A percentile compares a stretch with the other conserved stretches of the same genome.
Conservation (phyloP, 2,888 invertebrate species). For the Cantharis rufa region DNA sequence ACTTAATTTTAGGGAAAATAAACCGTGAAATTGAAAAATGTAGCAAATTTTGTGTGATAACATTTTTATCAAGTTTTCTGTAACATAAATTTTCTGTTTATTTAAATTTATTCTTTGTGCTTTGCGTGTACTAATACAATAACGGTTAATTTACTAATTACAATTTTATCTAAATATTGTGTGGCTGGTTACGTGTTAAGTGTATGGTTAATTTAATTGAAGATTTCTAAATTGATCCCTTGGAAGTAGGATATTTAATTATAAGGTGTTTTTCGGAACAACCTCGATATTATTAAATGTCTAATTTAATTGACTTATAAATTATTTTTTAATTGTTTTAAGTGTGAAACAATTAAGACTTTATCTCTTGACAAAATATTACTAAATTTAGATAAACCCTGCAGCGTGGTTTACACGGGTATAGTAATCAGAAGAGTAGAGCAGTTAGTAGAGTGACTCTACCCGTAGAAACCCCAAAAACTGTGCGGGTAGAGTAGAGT, state of each 20-base stretch:
- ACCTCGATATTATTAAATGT: not conserved
- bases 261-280: not conserved
- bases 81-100: not conserved
- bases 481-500: no score
- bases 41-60: not conserved
- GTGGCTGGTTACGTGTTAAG: not conserved
- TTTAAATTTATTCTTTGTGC: not conserved
- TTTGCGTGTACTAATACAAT: not conserved
- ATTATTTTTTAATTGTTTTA: not conserved
- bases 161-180: not conserved
- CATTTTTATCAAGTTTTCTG: not conserved
- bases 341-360: no score
- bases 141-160: not conserved
- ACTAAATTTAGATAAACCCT: no score
- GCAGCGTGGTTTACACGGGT: no score
- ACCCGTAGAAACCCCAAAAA: no score
- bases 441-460: no score
- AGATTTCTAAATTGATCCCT: not conserved
- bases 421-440: no score
- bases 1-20: not conserved
- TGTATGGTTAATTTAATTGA: not conserved
- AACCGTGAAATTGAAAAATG: not conserved
- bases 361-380: no score
- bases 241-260: not conserved
- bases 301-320: not conserved